These are phyloP conservation scores for Sebastes dallii DNA, from an alignment of 2,797 vertebrate genomes.

Conservation along the genomic window DNA sequence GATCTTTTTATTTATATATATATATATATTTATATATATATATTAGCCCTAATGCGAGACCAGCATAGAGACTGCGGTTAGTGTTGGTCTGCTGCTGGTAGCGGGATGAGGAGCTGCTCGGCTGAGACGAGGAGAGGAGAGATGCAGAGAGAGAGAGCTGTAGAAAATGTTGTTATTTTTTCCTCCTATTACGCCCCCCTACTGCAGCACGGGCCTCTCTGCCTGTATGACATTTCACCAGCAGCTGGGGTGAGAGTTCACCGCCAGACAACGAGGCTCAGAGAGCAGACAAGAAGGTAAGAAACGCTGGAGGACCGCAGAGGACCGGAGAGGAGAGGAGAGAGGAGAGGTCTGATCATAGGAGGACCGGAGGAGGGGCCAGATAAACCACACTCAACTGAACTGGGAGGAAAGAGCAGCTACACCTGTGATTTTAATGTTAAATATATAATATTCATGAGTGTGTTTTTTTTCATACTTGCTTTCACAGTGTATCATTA, in stretches of 20 bases:
- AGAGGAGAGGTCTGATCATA: constrained; percentile 68
- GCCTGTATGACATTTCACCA: constrained; percentile 87
- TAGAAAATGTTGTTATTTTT: constrained; percentile 72
- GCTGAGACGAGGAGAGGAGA: constrained; percentile 54
- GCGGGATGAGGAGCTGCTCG: constrained; percentile 66
- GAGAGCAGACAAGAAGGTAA: constrained; percentile 84
- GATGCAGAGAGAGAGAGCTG: constrained; percentile 72
- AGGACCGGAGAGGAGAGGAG: constrained; percentile 48
- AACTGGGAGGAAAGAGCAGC: not conserved
- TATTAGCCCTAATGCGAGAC: constrained; percentile 65
- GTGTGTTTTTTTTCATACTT: too few relatives aligned
- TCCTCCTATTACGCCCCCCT: constrained; percentile 79
- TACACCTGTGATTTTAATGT: too few relatives aligned
- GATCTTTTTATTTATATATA: constrained; percentile 46
- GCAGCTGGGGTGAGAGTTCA: constrained; percentile 88
- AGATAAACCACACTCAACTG: too few relatives aligned
- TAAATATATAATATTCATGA: too few relatives aligned
- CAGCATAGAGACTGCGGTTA: constrained; percentile 68
- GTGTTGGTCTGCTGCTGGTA: constrained; percentile 35
- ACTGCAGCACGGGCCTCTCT: constrained; percentile 88
- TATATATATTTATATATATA: not conserved
- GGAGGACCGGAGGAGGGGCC: not conserved
- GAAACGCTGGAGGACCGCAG: constrained; percentile 82
- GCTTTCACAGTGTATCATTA: too few relatives aligned
- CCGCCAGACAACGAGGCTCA: constrained; percentile 84